Percentiles rank a stretch among this genome's conserved stretches.
phyloP scores from a whole-genome alignment of 1,140 invertebrate genomes.

The Drosophila ercepeae region DNA sequence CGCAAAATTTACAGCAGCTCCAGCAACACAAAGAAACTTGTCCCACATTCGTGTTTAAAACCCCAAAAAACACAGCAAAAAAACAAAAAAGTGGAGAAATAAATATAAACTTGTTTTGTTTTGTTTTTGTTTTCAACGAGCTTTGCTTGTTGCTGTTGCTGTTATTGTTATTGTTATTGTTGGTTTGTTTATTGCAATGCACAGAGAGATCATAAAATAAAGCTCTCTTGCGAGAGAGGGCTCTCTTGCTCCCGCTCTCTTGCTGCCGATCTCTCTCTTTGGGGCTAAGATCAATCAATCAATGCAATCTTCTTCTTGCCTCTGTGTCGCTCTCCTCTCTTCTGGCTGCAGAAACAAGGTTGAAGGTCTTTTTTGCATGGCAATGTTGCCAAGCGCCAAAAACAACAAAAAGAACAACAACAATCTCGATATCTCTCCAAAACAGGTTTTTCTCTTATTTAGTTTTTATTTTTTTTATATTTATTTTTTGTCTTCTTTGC shows the following conservation, averaged over 20 bases:
- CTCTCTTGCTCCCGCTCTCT: slow-evolving; percentile 2
- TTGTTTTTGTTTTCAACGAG: slow-evolving; percentile 40
- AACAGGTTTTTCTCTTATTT: slow-evolving; percentile 33
- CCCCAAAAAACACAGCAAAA: slow-evolving; percentile 7
- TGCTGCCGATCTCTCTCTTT: slow-evolving; percentile 2
- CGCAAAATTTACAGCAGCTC: slow-evolving; percentile 9
- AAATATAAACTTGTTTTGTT: slow-evolving; percentile 45
- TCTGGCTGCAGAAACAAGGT: slow-evolving; percentile 48
- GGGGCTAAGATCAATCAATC: slow-evolving; percentile 27
- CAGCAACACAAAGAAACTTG: slow-evolving; percentile 32
- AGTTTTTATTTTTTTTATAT: slow-evolving; percentile 43
- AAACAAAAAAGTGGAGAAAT: slow-evolving; percentile 24
- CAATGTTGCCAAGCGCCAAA: slow-evolving; percentile 44
- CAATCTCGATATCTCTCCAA: slow-evolving; percentile 27
- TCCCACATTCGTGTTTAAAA: slow-evolving; percentile 27
- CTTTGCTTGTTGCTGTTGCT: background rate
- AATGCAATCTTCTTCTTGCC: slow-evolving; percentile 22
- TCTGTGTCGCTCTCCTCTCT: slow-evolving; percentile 5
- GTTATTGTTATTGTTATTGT: slow-evolving; percentile 1
- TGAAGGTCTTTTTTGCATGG: slow-evolving; percentile 71
- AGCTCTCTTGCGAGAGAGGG: no score
- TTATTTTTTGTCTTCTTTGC: slow-evolving; percentile 35
- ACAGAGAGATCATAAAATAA: slow-evolving; percentile 2
- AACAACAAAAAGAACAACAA: slow-evolving; percentile 32
- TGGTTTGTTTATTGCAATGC: slow-evolving; percentile 7